Evolutionary conservation across 2,113 vertebrate species (phyloP), one percentile per base, ranked within the genome.

Genomic region (Egretta garzetta): DNA sequence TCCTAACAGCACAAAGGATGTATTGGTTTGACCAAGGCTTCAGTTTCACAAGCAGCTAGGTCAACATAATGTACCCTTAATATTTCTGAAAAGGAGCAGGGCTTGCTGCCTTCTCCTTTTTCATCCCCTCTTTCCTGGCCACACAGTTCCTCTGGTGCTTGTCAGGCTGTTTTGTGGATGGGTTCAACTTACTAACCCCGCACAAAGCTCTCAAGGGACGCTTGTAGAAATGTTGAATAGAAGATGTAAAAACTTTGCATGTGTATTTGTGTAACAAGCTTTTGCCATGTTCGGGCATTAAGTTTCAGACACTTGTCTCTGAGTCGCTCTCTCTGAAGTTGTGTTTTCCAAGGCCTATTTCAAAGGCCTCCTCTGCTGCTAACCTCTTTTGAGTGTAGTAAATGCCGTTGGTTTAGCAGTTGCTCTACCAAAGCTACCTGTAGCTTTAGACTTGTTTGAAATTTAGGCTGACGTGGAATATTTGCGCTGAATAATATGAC

Each of bases 31-130:
- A 59, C 62, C n/a, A 28, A 4, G 5, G 33, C 45, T 70, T 86
- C 92, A 43, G 88, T 50, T 47, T 52, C 88, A 72, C 86, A 64
- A 86, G 82, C 39, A 47, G 90, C 93, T 88, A 56, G 93, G 94
- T 96, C 93, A 27, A 0, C 37, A 39, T 50, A 14, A 22, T 19
- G 26, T 70, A 33, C 53, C 88, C 53, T 13, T 18, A 20, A 27
- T 43, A 0, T 43, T 60, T 12, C 47, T 17, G 26, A 15, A 73
- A 93, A 70, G 95, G 86, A 83, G 16, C 64, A 45, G 56, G 64
- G 13, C 81, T 90, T 55, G 58, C 67, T 92, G 67, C 62, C 86
- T 71, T n/a, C 72, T 95, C 52, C 84, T 93, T 76, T 88, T 81
- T 33, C 52, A 50, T 41, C 60, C 58, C 56, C 20, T 77, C 22